Evolutionary conservation across 2,888 invertebrate genomes (phyloP), one percentile per base, ranked within the genome.

Genomic region (Julus scandinavius): DNA sequence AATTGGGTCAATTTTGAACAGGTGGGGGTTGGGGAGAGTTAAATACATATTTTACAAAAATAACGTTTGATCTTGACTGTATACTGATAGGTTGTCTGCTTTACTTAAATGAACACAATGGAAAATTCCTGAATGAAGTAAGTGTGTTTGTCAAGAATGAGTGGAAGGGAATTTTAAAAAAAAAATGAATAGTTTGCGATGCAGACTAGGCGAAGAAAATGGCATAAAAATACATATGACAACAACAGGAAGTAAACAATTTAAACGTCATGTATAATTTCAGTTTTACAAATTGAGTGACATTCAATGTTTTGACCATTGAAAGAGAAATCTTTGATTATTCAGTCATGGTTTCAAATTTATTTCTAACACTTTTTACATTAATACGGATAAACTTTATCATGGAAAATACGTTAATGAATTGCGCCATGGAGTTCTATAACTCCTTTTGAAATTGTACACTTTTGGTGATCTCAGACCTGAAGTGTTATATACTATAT

Each of bases 201-300:
- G n/a, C n/a, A 63, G 11, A 5, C 63, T 17, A n/a, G 17, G 17
- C n/a, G n/a, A 63, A 17, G n/a, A n/a, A n/a, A 63, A 17, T n/a
- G n/a, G n/a, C n/a, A 63, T 45, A 63, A 63, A 63, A 17, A 63
- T n/a, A n/a, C 17, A 6, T 7, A n/a, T n/a, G 63, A 7, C 6
- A 63, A 63, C 63, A 63, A n/a, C 63, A 63, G 63, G 63, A 63
- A 63, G 7, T 63, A 63, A 63, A n/a, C 63, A 63, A 63, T 63
- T 63, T 63, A 63, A n/a, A 63, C 63, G n/a, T 63, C 63, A 63
- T 63, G 15, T 13, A 63, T 63, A 63, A 63, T 17, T 63, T 63
- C n/a, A 5, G n/a, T 63, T n/a, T 17, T 63, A 17, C 7, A 63
- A n/a, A 63, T 63, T 17, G n/a, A n/a, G 20, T 63, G 63, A 17